Percentiles rank a stretch among this genome's conserved stretches.
Evolutionary conservation across 2,888 invertebrate species (phyloP).

Genomic region (Eristalis tenax): DNA sequence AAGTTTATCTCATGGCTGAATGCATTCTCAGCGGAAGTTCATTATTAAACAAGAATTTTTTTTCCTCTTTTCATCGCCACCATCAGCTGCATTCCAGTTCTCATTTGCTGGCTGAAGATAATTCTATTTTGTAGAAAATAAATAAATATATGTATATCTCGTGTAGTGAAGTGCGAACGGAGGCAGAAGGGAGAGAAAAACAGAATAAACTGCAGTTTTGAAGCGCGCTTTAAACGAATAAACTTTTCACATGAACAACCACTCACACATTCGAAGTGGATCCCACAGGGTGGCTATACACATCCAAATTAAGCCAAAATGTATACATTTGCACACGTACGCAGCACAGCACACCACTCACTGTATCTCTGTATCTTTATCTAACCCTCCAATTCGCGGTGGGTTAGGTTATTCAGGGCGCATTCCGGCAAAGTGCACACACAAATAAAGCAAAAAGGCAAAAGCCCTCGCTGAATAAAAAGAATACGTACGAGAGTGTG

Average conservation of each 20-base stretch:
- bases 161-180: background rate
- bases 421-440: slow-evolving; percentile 58
- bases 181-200: background rate
- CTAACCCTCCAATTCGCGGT: background rate
- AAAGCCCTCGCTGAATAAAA: slow-evolving; percentile 1
- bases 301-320: background rate
- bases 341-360: background rate
- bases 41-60: slow-evolving; percentile 35
- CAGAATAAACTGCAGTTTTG: slow-evolving; percentile 4
- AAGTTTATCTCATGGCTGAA: slow-evolving; percentile 42
- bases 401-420: slow-evolving; percentile 6
- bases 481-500: background rate
- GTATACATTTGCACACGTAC: background rate
- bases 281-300: background rate
- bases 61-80: background rate
- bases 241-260: background rate
- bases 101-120: background rate
- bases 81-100: background rate
- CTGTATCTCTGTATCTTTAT: background rate
- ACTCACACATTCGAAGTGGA: background rate
- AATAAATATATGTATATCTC: background rate
- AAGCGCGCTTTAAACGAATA: slow-evolving; percentile 17
- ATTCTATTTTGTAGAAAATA: slow-evolving; percentile 2
- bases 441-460: slow-evolving; percentile 19
- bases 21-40: slow-evolving; percentile 51